phyloP scores from a whole-genome alignment of 2,797 vertebrate species.

The Agapornis canus region DNA sequence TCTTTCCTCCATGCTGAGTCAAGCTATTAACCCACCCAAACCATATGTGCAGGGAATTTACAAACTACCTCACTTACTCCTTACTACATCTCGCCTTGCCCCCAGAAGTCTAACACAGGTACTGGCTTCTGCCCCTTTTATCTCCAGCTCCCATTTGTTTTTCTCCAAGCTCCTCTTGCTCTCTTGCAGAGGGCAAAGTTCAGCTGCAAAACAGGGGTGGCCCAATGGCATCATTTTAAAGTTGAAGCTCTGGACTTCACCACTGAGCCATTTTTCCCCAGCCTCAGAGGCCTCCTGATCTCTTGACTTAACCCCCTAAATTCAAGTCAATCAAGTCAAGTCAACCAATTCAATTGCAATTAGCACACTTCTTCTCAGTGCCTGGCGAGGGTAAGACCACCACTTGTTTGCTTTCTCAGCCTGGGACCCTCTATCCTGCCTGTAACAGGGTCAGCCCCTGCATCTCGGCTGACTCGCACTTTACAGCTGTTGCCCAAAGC shows the following conservation, averaged over 20 bases:
- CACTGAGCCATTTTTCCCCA: neutral
- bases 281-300: neutral
- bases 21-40: constrained; percentile 13
- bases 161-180: neutral
- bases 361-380: neutral
- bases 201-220: neutral
- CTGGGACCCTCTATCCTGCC: neutral
- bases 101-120: neutral
- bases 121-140: neutral
- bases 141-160: neutral
- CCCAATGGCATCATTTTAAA: neutral
- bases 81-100: constrained; percentile 1
- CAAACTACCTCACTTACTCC: neutral
- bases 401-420: neutral
- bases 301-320: neutral
- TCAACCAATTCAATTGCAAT: neutral
- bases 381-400: neutral
- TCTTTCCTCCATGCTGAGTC: constrained; percentile 34
- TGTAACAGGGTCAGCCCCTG: neutral
- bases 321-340: neutral
- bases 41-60: neutral
- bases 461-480: neutral
- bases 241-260: neutral
- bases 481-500: neutral
- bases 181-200: neutral